Percentiles rank a stretch among this genome's conserved stretches.
Evolutionary conservation across 2,113 vertebrate genomes (phyloP).

Genomic region (Burhinus bistriatus): DNA sequence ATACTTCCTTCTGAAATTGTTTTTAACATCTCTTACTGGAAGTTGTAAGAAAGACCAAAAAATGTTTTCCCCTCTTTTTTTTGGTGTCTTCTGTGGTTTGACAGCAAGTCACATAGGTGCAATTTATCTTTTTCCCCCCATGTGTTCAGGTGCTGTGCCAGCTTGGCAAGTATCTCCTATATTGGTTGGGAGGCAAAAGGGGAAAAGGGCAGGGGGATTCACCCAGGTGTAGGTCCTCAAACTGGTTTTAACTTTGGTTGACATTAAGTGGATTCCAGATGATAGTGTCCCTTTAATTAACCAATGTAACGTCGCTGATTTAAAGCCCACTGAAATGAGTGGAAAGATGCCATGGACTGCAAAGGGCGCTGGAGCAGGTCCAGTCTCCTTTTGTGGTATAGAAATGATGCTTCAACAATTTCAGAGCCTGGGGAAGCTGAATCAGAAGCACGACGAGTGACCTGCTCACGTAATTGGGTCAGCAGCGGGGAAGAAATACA

Average conservation of each 20-base stretch:
- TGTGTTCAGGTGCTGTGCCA: background rate
- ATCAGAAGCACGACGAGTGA: background rate
- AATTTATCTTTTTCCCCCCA: background rate
- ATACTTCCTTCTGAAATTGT: background rate
- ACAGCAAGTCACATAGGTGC: background rate
- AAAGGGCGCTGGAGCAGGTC: slow-evolving; percentile 1
- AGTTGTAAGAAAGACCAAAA: background rate
- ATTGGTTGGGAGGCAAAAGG: rapidly evolving
- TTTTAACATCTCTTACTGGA: background rate
- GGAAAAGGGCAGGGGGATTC: background rate
- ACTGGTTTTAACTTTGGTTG: background rate
- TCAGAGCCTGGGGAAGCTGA: background rate
- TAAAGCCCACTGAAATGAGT: background rate
- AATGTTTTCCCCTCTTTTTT: background rate
- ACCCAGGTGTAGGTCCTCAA: background rate
- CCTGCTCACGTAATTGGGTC: background rate
- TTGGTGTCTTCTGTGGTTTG: background rate
- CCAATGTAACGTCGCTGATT: background rate
- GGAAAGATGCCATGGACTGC: background rate
- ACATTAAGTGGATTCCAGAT: background rate
- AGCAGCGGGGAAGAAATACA: background rate
- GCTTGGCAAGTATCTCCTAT: background rate
- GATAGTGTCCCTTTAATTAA: background rate
- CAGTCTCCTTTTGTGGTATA: background rate
- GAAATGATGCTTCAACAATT: background rate